Evolutionary conservation across 2,888 invertebrate species (phyloP).

Genomic region (Drosophila mimica): DNA sequence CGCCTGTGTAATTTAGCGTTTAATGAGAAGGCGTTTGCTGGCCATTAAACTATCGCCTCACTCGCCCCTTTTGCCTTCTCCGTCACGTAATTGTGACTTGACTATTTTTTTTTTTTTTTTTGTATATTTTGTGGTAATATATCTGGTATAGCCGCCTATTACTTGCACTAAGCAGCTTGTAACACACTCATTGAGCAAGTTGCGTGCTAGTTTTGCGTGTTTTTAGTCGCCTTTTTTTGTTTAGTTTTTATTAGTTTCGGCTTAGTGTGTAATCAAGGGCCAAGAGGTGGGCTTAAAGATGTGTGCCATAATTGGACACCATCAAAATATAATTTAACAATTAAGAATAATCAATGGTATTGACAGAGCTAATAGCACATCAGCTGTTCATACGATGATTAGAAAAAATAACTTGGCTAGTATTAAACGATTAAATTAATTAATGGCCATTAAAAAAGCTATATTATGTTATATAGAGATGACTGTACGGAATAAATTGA

Average conservation of each 20-base stretch:
- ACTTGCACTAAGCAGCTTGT: conserved; percentile 68
- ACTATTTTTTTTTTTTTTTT: conserved; percentile 23
- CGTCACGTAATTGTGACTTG: conserved; percentile 67
- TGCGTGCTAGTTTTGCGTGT: conserved; percentile 71
- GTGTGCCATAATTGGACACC: conserved; percentile 22
- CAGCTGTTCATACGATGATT: neutral
- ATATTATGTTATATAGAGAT: neutral
- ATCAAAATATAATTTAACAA: conserved; percentile 29
- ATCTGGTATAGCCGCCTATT: conserved; percentile 61
- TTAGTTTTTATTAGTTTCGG: conserved; percentile 35
- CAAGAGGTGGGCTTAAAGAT: conserved; percentile 42
- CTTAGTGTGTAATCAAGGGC: conserved; percentile 60
- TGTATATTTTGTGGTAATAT: conserved; percentile 40
- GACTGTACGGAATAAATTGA: neutral
- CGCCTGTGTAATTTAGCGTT: conserved; percentile 77
- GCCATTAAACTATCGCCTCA: conserved; percentile 69
- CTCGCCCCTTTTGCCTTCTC: conserved; percentile 16
- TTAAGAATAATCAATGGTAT: conserved; percentile 23
- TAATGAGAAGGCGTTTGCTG: conserved; percentile 80
- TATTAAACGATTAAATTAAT: conserved; percentile 4
- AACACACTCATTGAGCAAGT: conserved; percentile 45
- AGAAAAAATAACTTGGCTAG: neutral
- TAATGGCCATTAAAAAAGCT: conserved; percentile 3
- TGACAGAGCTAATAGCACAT: conserved; percentile 5
- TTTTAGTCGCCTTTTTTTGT: conserved; percentile 23